phyloP scores from a whole-genome alignment of 2,888 invertebrate genomes.

The Sericinus montela region DNA sequence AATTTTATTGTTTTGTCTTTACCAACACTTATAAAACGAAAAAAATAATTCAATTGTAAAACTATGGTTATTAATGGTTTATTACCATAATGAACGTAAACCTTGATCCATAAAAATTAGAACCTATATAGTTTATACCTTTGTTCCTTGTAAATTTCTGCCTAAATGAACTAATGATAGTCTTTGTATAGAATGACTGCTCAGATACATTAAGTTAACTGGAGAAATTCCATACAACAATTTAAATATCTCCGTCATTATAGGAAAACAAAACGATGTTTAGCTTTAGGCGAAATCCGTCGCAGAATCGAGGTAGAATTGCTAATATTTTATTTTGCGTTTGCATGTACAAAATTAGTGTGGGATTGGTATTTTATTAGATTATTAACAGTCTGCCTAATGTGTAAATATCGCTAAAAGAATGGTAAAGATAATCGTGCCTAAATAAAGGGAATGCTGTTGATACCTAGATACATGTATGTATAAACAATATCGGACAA shows the following conservation, averaged over 20 bases:
- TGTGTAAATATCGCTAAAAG: slow-evolving; percentile 7
- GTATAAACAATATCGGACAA: too few species aligned
- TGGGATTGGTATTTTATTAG: slow-evolving; percentile 31
- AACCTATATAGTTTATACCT: too few species aligned
- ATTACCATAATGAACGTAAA: too few species aligned
- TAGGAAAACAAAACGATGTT: slow-evolving; percentile 30
- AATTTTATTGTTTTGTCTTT: too few species aligned
- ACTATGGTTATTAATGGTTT: too few species aligned
- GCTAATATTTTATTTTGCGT: slow-evolving; percentile 44
- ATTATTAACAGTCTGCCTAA: slow-evolving; percentile 14
- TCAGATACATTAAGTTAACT: too few species aligned
- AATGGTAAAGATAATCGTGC: slow-evolving; percentile 8
- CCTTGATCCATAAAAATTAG: too few species aligned
- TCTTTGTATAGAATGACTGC: too few species aligned
- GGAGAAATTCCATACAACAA: slow-evolving; percentile 4
- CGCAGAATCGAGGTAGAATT: slow-evolving; percentile 40
- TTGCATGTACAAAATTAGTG: slow-evolving; percentile 54
- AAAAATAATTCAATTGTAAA: too few species aligned
- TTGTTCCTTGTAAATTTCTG: too few species aligned
- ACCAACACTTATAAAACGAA: too few species aligned
- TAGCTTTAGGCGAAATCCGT: slow-evolving; percentile 45
- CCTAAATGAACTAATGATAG: too few species aligned
- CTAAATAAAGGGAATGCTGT: slow-evolving; percentile 2
- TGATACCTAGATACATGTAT: not conserved
- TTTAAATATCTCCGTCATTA: slow-evolving; percentile 2